Conservation (phyloP, 2,888 invertebrate species). For the Scrobipalpa costella region DNA sequence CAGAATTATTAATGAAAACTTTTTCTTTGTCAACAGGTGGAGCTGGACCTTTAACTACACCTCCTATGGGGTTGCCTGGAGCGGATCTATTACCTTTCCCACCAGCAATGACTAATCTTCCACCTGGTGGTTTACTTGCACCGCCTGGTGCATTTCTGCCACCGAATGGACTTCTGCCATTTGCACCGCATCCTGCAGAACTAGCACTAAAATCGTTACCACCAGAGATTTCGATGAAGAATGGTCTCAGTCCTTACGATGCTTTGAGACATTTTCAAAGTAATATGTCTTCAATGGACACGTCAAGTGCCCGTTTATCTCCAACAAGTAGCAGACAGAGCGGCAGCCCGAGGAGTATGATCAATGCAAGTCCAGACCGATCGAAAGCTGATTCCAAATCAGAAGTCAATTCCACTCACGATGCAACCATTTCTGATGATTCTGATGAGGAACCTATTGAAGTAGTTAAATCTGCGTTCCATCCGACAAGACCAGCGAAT, state of each 20-base stretch:
- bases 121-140: slow-evolving; percentile 77
- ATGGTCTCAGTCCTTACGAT: slow-evolving; percentile 82
- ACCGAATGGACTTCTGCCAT: slow-evolving; percentile 77
- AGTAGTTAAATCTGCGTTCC: slow-evolving; percentile 88
- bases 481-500: slow-evolving; percentile 83
- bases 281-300: slow-evolving; percentile 72
- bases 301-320: slow-evolving; percentile 74
- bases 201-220: slow-evolving; percentile 72
- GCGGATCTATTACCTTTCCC: slow-evolving; percentile 72
- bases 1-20: slow-evolving; percentile 30
- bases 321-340: slow-evolving; percentile 81
- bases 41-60: slow-evolving; percentile 60
- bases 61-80: slow-evolving; percentile 66
- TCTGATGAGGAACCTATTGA: slow-evolving; percentile 88
- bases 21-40: slow-evolving; percentile 71
- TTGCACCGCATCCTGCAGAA: slow-evolving; percentile 78
- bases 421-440: slow-evolving; percentile 82
- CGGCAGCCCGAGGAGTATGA: slow-evolving; percentile 73
- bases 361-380: slow-evolving; percentile 71
- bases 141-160: slow-evolving; percentile 81
- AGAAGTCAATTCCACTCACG: slow-evolving; percentile 83
- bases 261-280: slow-evolving; percentile 74
- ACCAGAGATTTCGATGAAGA: slow-evolving; percentile 75
- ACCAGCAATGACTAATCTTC: slow-evolving; percentile 66
- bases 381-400: slow-evolving; percentile 80